Conservation (phyloP, 2,888 invertebrate species). For the Meteorus cinctellus region DNA sequence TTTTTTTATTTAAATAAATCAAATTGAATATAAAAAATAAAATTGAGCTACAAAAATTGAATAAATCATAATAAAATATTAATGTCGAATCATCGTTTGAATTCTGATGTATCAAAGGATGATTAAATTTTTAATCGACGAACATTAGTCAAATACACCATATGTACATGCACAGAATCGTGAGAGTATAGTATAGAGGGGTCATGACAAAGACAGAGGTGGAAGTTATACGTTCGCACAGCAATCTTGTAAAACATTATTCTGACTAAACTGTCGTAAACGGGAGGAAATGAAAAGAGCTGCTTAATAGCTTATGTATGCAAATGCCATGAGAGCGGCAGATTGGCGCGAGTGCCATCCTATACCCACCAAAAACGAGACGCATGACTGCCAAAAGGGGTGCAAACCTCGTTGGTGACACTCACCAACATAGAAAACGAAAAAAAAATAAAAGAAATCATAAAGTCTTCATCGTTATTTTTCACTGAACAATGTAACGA, state of each 20-base stretch:
- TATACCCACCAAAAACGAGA: background rate
- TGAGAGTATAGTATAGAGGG: too few species aligned
- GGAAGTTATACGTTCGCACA: conserved; percentile 57
- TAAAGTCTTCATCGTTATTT: too few species aligned
- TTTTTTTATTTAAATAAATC: too few species aligned
- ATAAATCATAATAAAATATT: conserved; percentile 35
- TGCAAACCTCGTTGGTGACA: background rate
- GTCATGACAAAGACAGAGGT: conserved; percentile 35
- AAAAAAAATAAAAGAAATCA: too few species aligned
- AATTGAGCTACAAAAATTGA: too few species aligned
- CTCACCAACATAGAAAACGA: too few species aligned
- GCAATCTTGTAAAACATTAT: conserved; percentile 73
- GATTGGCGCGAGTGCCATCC: conserved; percentile 68
- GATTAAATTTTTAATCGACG: conserved; percentile 35
- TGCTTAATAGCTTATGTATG: conserved; percentile 74
- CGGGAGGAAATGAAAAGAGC: conserved; percentile 74
- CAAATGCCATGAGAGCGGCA: conserved; percentile 67
- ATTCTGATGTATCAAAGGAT: background rate
- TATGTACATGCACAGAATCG: too few species aligned
- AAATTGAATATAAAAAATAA: too few species aligned
- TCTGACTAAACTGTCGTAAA: conserved; percentile 74
- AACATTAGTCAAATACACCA: background rate
- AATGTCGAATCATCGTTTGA: conserved; percentile 20
- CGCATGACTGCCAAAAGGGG: conserved; percentile 24
- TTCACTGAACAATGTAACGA: too few species aligned